Percentiles rank a stretch among this genome's conserved stretches.
Evolutionary conservation across 2,888 invertebrate species (phyloP).

Genomic region (Timandra comae): DNA sequence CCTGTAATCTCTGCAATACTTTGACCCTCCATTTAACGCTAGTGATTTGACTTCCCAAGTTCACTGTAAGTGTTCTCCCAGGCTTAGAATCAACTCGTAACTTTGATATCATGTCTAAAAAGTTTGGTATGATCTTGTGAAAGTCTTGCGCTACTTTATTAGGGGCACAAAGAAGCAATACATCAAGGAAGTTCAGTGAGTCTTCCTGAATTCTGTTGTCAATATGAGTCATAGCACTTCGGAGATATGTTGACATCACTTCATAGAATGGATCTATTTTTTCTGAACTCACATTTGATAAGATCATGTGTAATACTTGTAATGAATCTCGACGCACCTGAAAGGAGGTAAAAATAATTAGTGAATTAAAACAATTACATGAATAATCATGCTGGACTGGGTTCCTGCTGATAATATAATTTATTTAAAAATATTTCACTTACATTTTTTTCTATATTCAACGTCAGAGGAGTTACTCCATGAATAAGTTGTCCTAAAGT

Average conservation of each 20-base stretch:
- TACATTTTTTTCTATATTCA: conserved; percentile 83
- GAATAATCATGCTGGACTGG: too few species aligned
- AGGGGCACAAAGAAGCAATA: conserved; percentile 82
- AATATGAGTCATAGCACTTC: conserved; percentile 94
- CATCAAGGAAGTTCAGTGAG: conserved; percentile 86
- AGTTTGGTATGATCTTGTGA: conserved; percentile 84
- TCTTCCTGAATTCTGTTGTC: conserved; percentile 88
- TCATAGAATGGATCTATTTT: conserved; percentile 85
- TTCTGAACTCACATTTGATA: conserved; percentile 52
- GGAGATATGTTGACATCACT: conserved; percentile 85
- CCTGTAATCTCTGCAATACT: conserved; percentile 83
- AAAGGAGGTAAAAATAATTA: conserved; percentile 25
- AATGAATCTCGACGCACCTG: conserved; percentile 75
- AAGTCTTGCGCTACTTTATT: conserved; percentile 80
- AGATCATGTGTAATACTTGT: conserved; percentile 72
- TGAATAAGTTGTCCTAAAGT: conserved; percentile 82
- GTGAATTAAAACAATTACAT: conserved; percentile 1
- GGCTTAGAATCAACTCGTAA: conserved; percentile 79
- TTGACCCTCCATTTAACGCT: conserved; percentile 87
- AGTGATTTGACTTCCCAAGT: conserved; percentile 83
- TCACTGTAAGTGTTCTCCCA: conserved; percentile 82
- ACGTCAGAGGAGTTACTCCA: conserved; percentile 80
- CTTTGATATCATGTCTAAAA: conserved; percentile 90
- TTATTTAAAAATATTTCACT: conserved; percentile 29
- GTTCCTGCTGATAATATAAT: too few species aligned